Evolutionary conservation across 2,797 vertebrate species (phyloP), one percentile per base, ranked within the genome.

Genomic region (Malacoraja senta): DNA sequence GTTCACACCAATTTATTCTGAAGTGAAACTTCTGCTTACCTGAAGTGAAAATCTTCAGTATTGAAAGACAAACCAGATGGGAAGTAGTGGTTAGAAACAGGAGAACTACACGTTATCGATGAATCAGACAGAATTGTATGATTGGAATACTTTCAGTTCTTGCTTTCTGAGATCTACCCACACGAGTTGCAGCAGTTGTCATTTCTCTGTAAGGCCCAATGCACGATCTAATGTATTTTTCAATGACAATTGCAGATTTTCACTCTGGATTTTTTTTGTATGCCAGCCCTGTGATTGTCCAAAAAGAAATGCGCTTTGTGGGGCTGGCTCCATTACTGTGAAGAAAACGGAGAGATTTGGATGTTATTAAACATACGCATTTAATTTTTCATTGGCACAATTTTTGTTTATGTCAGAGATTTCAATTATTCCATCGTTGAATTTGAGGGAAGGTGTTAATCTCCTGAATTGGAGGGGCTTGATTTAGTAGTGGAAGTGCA

Each of bases 11-110:
- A 68, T 17, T 63, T 68, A 35, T 35, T 35, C n/a, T 88, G 61
- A 88, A 88, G n/a, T 88, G 63, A 88, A 88, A 88, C 84, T 88
- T 88, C 19, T 79, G 15, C 19, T n/a, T n/a, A 88, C n/a, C 17
- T 19, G n/a, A 88, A 88, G 61, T 88, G 84, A 88, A n/a, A 88
- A 88, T 68, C 8, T 65, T 65, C n/a, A 88, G 4, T 21, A 35
- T 68, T 68, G 10, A 68, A 35, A 88, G 61, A 88, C 32, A n/a
- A 68, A 32, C 63, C n/a, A 68, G 21, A 68, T 32, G 35, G 84
- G n/a, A 88, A 65, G 63, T 68, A 88, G 84, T 68, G 17, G 63
- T 65, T 88, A 35, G 84, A 9, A 35, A 88, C 13, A 65, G 63
- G 21, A 35, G 63, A 35, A 88, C 84, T 68, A 17, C 17, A 32